Conservation (phyloP, 2,113 vertebrate genomes). For the Corvus moneduloides region DNA sequence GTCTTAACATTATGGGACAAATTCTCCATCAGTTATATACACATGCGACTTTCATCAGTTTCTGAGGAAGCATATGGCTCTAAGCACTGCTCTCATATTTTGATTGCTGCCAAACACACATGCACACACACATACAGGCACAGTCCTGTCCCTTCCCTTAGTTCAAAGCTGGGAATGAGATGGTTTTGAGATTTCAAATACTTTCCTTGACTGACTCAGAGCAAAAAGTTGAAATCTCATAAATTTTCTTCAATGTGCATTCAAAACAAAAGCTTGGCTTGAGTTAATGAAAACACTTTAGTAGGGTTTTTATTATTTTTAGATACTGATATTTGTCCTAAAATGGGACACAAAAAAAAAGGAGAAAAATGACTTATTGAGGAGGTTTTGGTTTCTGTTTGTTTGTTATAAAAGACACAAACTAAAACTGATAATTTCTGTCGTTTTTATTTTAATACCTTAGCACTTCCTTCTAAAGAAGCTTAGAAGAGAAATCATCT, state of each 20-base stretch:
- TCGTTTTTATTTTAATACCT: background rate
- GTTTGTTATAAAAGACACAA: background rate
- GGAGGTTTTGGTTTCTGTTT: background rate
- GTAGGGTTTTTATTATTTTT: background rate
- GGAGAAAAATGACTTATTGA: rapidly evolving
- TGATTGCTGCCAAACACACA: slow-evolving; percentile 30
- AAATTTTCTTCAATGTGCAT: background rate
- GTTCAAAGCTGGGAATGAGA: slow-evolving; percentile 7
- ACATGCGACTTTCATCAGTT: slow-evolving; percentile 16
- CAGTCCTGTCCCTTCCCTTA: background rate
- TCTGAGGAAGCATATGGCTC: slow-evolving; percentile 26
- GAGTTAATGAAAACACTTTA: background rate
- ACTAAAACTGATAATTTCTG: background rate
- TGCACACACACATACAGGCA: rapidly evolving
- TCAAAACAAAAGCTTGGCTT: background rate
- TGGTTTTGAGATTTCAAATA: slow-evolving; percentile 11
- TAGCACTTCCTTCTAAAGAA: background rate
- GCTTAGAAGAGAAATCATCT: background rate
- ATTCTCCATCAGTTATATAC: background rate
- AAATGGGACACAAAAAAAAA: background rate
- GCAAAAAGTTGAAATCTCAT: background rate
- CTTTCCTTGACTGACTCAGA: background rate
- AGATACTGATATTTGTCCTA: background rate
- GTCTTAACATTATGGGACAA: background rate
- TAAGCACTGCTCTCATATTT: background rate